Evolutionary conservation across 2,888 invertebrate species (phyloP).

Genomic region (Pyrocoelia pectoralis): DNA sequence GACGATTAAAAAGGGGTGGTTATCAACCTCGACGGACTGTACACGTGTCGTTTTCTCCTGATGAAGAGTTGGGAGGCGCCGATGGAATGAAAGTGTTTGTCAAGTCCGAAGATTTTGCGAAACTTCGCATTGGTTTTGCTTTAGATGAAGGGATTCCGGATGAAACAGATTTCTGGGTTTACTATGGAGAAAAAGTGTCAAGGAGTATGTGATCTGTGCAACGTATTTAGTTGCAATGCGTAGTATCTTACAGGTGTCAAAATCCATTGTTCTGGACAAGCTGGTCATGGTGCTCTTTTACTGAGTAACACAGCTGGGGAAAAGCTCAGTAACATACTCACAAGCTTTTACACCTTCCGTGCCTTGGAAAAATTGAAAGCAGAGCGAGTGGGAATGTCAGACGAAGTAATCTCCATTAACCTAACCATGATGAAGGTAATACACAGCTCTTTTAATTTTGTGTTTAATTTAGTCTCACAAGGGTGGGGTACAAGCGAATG

Average conservation of each 20-base stretch:
- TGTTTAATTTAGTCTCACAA: slow-evolving; percentile 43
- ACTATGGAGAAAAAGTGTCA: slow-evolving; percentile 70
- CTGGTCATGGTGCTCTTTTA: slow-evolving; percentile 88
- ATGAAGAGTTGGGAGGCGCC: slow-evolving; percentile 78
- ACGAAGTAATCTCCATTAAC: slow-evolving; percentile 83
- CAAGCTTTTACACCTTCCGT: slow-evolving; percentile 76
- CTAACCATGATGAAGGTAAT: slow-evolving; percentile 76
- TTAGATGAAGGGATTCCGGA: slow-evolving; percentile 77
- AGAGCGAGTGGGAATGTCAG: slow-evolving; percentile 59
- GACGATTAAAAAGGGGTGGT: slow-evolving; percentile 68
- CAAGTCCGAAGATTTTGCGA: slow-evolving; percentile 70
- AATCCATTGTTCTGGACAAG: slow-evolving; percentile 80
- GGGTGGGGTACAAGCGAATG: slow-evolving; percentile 92
- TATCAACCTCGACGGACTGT: slow-evolving; percentile 70
- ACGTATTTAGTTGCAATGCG: not conserved
- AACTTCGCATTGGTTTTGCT: slow-evolving; percentile 78
- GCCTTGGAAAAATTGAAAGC: slow-evolving; percentile 65
- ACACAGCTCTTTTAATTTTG: not conserved
- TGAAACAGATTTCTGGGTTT: slow-evolving; percentile 59
- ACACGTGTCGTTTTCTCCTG: slow-evolving; percentile 77
- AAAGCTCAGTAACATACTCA: slow-evolving; percentile 76
- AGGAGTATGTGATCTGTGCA: slow-evolving; percentile 65
- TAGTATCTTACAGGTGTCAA: slow-evolving; percentile 68
- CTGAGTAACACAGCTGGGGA: slow-evolving; percentile 84
- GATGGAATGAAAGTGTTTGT: slow-evolving; percentile 77